phyloP scores from a whole-genome alignment of 2,113 vertebrate species.

The Clarias batrachus region DNA sequence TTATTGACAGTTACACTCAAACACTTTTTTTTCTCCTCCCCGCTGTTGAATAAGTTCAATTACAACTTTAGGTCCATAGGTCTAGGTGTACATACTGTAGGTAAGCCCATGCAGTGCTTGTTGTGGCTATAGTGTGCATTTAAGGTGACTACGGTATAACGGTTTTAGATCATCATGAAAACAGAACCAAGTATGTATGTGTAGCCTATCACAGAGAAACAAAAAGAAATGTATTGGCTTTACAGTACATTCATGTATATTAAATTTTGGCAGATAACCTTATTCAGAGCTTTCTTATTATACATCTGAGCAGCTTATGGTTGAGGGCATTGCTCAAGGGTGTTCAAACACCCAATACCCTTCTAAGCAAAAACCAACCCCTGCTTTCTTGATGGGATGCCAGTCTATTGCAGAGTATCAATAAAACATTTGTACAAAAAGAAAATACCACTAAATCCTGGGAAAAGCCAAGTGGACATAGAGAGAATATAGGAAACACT shows the following conservation, averaged over 20 bases:
- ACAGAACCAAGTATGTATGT: not conserved
- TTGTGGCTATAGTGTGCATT: not conserved
- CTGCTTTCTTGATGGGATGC: not conserved
- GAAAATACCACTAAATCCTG: not conserved
- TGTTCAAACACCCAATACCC: no score
- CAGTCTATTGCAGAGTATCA: not conserved
- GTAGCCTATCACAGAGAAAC: not conserved
- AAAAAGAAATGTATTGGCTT: no score
- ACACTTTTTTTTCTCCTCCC: not conserved
- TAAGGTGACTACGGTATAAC: not conserved
- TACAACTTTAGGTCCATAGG: not conserved
- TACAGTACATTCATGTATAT: no score
- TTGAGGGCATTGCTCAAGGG: no score
- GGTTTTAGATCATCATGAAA: not conserved
- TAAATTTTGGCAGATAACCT: no score
- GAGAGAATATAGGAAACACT: not conserved
- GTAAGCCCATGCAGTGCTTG: not conserved
- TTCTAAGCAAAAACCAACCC: no score
- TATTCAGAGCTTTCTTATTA: no score
- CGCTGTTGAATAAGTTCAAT: not conserved
- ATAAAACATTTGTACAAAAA: not conserved
- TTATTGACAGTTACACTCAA: conserved; percentile 31
- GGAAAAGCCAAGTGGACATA: not conserved
- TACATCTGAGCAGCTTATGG: no score
- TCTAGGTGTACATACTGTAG: not conserved